Evolutionary conservation across 2,888 invertebrate genomes (phyloP).

Genomic region (Lasioglossum marginatum): DNA sequence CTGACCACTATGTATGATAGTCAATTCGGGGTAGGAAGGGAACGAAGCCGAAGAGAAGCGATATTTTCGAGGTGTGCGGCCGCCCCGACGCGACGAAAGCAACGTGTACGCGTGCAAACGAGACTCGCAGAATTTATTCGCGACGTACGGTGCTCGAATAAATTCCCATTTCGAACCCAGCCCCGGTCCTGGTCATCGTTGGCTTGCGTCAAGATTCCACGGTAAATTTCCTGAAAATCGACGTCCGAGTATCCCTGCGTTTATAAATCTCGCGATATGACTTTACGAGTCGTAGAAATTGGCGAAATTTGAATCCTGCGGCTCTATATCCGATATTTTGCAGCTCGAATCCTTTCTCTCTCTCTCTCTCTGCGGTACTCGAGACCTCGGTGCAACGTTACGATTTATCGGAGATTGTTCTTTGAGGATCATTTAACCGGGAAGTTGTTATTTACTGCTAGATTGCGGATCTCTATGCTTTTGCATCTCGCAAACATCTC

Average conservation of each 20-base stretch:
- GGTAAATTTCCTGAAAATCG: constrained; percentile 41
- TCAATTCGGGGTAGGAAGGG: constrained; percentile 61
- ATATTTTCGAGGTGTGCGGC: constrained; percentile 46
- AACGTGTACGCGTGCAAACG: constrained; percentile 42
- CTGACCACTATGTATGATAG: constrained; percentile 8
- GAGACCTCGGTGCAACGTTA: not conserved
- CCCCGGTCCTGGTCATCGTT: not conserved
- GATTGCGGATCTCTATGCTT: not conserved
- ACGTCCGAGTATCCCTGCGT: not conserved
- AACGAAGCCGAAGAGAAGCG: constrained; percentile 45
- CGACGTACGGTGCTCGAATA: constrained; percentile 62
- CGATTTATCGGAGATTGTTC: constrained; percentile 1
- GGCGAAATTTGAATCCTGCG: constrained; percentile 2
- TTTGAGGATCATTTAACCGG: not conserved
- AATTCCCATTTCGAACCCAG: constrained; percentile 59
- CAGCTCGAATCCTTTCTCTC: not conserved
- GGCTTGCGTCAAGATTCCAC: constrained; percentile 36
- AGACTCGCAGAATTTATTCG: constrained; percentile 51
- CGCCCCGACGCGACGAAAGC: constrained; percentile 21
- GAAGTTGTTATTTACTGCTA: not conserved
- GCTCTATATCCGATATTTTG: not conserved
- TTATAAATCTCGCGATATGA: constrained; percentile 28
- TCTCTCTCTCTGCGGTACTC: not conserved
- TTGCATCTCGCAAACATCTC: not conserved
- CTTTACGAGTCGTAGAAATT: not conserved